Percentiles rank a stretch among this genome's conserved stretches.
phyloP scores from a whole-genome alignment of 2,888 invertebrate species.

The Onchidella celtica region DNA sequence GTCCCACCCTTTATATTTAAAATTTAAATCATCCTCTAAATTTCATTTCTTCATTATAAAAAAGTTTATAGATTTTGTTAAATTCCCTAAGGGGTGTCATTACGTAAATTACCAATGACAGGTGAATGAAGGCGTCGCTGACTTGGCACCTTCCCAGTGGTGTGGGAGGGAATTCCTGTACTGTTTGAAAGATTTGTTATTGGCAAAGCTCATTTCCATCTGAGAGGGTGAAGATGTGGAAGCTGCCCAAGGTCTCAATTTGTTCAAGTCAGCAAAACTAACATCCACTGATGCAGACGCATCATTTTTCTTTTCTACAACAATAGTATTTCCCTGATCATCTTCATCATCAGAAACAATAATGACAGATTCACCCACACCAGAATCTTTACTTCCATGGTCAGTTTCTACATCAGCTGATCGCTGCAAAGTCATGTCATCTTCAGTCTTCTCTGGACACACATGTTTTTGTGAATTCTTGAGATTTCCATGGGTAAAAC shows the following conservation, averaged over 20 bases:
- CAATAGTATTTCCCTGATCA: background rate
- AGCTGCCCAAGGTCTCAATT: background rate
- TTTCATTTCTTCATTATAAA: too few species aligned
- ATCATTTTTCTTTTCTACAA: conserved; percentile 3
- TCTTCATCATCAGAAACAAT: conserved; percentile 10
- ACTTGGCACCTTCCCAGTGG: too few species aligned
- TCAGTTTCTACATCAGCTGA: background rate
- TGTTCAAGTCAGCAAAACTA: conserved; percentile 41
- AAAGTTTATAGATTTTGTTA: too few species aligned
- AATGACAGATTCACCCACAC: background rate
- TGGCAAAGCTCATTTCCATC: conserved; percentile 16
- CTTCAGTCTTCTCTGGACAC: background rate
- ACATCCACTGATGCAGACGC: conserved; percentile 15
- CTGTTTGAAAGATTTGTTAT: conserved; percentile 37
- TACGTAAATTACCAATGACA: too few species aligned
- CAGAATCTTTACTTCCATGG: background rate
- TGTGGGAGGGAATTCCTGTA: conserved; percentile 46
- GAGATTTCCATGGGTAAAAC: too few species aligned
- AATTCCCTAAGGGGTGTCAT: too few species aligned
- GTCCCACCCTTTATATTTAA: too few species aligned
- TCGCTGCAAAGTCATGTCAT: background rate
- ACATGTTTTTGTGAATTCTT: background rate
- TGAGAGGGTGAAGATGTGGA: background rate
- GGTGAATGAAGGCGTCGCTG: too few species aligned
- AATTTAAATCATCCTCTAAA: too few species aligned